Evolutionary conservation across 2,888 invertebrate genomes (phyloP), one percentile per base, ranked within the genome.

Genomic region (Chalcis sispes): DNA sequence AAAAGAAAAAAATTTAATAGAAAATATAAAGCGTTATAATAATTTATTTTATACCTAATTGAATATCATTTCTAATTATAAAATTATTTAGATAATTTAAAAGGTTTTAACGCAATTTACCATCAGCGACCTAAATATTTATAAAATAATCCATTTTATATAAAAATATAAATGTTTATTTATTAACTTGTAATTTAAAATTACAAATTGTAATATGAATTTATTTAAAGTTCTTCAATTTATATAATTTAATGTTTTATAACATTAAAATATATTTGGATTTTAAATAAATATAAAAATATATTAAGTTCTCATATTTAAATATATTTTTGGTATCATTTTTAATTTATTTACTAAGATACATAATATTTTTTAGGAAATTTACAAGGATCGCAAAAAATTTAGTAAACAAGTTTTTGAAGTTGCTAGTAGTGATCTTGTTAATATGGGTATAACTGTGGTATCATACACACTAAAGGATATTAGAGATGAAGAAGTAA

Each of bases 361-460:
- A 54, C 2, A 29, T 54, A 36, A 65, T 42, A 36, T 58, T 10
- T 50, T 20, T 20, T 80, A 92, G 91, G 97, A 98, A 90, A 97
- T 98, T 85, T 98, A 97, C 89, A 97, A 97, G 87, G 97, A 98
- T 88, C 92, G 98, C 72, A 97, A 98, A 89, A 97, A 97, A 89
- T 98, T 98, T 89, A 97, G 97, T 85, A 97, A 97, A 89, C 93
- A 94, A 89, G 97, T 98, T 2, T 98, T 97, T 85, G 97, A 98
- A 90, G 97, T 97, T 13, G 97, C 97, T 2, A 97, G 97, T 25
- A 96, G 96, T 65, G 97, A 98, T 90, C 91, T 98, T 79, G 96
- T 97, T 81, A 97, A 98, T 86, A 98, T 98, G 97, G 97, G 98
- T 56, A 97, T 98, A 83, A 97, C 97, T 8, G 97, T 98, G 0